phyloP scores from a whole-genome alignment of 1,140 invertebrate species.

The Brachionus asplanchnoidis region DNA sequence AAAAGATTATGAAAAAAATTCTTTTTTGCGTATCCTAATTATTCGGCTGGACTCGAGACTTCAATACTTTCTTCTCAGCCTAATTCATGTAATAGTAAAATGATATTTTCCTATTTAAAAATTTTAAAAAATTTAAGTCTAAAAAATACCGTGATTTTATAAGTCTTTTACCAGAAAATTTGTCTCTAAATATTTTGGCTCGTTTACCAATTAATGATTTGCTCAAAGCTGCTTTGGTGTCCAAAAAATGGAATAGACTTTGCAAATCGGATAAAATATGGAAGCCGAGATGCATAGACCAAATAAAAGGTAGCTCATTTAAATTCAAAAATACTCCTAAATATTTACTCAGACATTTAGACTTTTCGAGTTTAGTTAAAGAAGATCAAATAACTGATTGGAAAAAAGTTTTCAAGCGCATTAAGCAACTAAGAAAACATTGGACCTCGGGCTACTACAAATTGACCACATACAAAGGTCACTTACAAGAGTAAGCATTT shows the following conservation, averaged over 20 bases:
- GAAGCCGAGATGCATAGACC: conserved; percentile 48
- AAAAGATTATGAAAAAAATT: conserved; percentile 2
- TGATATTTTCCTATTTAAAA: neutral
- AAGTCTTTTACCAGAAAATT: conserved; percentile 47
- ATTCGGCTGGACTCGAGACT: neutral
- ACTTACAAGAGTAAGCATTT: conserved; percentile 24
- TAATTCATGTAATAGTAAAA: conserved; percentile 31
- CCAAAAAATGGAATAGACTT: conserved; percentile 48
- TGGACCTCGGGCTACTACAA: conserved; percentile 15
- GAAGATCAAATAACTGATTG: conserved; percentile 1
- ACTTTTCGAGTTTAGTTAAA: neutral
- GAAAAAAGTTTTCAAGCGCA: conserved; percentile 23
- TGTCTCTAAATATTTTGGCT: conserved; percentile 49
- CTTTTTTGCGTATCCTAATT: neutral
- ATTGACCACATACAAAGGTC: conserved; percentile 32
- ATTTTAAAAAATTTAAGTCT: conserved; percentile 43
- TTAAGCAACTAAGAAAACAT: conserved; percentile 17
- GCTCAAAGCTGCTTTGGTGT: conserved; percentile 49
- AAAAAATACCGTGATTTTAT: conserved; percentile 52
- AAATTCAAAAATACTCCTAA: neutral
- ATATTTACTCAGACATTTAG: neutral
- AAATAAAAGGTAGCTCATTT: conserved; percentile 42
- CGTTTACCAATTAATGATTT: conserved; percentile 48
- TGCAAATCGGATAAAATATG: conserved; percentile 50
- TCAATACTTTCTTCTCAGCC: conserved; percentile 18